These are phyloP conservation scores for Andrena minutula DNA, from an alignment of 2,888 invertebrate species.

Conservation along the genomic window DNA sequence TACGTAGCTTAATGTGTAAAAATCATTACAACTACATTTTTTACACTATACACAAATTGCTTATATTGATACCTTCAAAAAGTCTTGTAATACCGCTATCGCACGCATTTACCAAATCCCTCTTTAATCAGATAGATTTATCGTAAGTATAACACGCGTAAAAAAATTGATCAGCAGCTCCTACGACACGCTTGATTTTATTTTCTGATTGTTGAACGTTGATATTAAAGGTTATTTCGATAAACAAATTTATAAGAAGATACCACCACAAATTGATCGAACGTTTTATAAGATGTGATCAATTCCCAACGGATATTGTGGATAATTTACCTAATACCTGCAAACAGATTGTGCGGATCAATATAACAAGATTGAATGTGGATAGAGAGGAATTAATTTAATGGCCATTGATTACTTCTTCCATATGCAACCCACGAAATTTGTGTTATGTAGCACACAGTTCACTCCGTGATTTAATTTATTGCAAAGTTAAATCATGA, in stretches of 20 bases:
- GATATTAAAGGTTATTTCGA: not conserved
- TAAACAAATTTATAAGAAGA: not conserved
- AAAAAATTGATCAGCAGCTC: not conserved
- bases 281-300: not conserved
- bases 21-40: too few relatives aligned
- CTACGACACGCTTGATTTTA: not conserved
- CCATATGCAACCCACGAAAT: not conserved
- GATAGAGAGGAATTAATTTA: slow-evolving; percentile 1
- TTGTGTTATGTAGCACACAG: not conserved
- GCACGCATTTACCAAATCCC: not conserved
- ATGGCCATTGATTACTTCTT: slow-evolving; percentile 18
- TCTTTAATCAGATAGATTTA: not conserved
- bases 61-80: not conserved
- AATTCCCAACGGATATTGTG: not conserved
- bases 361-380: not conserved
- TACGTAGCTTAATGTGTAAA: too few relatives aligned
- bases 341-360: not conserved
- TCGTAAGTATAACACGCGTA: not conserved
- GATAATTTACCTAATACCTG: not conserved
- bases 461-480: not conserved
- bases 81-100: not conserved
- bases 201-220: not conserved
- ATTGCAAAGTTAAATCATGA: not conserved
- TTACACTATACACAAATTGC: too few relatives aligned
- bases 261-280: not conserved